A percentile compares a stretch with the other conserved stretches of the same genome.
These are phyloP conservation scores for Hydropotes inermis DNA, from an alignment of 2,113 vertebrate species.

Conservation along the genomic window DNA sequence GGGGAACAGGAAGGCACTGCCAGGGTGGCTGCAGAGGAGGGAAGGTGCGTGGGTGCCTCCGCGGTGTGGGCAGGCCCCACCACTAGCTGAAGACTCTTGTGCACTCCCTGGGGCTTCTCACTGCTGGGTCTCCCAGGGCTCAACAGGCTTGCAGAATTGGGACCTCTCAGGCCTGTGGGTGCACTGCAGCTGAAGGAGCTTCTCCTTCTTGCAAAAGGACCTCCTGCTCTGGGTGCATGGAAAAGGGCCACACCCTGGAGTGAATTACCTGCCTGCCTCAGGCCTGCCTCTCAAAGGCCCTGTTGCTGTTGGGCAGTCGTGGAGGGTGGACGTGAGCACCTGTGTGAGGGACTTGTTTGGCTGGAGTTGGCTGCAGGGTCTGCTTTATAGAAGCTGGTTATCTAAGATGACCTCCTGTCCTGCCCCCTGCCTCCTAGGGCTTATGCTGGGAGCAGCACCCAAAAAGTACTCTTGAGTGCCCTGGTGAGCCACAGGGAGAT, in stretches of 20 bases:
- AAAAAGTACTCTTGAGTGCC: background rate
- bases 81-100: slow-evolving; percentile 79
- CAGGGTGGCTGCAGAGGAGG: background rate
- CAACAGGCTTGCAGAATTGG: background rate
- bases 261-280: background rate
- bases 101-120: slow-evolving; percentile 11
- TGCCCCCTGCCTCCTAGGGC: slow-evolving; percentile 50
- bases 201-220: background rate
- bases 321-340: background rate
- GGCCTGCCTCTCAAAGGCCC: background rate
- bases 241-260: background rate
- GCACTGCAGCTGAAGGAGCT: background rate
- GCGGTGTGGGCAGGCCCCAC: background rate
- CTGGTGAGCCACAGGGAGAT: slow-evolving; percentile 66
- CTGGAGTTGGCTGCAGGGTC: slow-evolving; percentile 53
- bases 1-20: background rate
- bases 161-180: background rate
- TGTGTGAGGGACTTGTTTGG: slow-evolving; percentile 12
- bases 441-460: background rate
- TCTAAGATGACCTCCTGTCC: slow-evolving; percentile 66
- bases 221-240: background rate
- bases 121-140: slow-evolving; percentile 81
- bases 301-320: background rate
- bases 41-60: slow-evolving; percentile 29
- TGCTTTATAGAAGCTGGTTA: slow-evolving; percentile 84